These are phyloP conservation scores for Drosophila koepferae DNA, from an alignment of 2,888 invertebrate species.

Conservation along the genomic window DNA sequence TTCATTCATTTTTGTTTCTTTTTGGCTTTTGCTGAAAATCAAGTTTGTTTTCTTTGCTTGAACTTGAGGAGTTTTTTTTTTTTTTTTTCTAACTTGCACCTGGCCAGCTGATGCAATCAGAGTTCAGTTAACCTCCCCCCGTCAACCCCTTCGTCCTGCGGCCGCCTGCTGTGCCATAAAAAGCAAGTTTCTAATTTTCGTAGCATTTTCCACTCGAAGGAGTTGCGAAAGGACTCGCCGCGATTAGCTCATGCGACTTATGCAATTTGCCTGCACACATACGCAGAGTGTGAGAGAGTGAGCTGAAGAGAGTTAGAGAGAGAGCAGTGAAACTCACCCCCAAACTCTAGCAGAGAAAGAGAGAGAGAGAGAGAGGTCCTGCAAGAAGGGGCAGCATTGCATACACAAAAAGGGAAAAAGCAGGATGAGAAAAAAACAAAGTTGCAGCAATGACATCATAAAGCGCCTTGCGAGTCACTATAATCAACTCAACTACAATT, in stretches of 20 bases:
- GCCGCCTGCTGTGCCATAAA: conserved; percentile 21
- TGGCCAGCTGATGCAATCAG: conserved; percentile 53
- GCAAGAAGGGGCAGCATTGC: conserved; percentile 54
- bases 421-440: conserved; percentile 49
- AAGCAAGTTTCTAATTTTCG: conserved; percentile 50
- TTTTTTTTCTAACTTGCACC: conserved; percentile 6
- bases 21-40: not conserved
- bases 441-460: conserved; percentile 69
- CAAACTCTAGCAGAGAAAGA: conserved; percentile 2
- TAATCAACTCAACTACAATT: not conserved
- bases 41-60: conserved; percentile 3
- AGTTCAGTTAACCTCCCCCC: conserved; percentile 29
- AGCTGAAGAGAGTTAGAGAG: not conserved
- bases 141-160: not conserved
- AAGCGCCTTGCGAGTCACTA: not conserved
- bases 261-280: conserved; percentile 69
- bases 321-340: conserved; percentile 56
- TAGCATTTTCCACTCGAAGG: conserved; percentile 60
- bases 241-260: conserved; percentile 72
- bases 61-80: not conserved
- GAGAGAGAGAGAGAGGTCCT: conserved; percentile 32
- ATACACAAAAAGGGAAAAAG: conserved; percentile 68
- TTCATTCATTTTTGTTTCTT: too few species aligned
- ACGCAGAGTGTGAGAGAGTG: conserved; percentile 1
- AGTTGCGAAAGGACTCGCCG: conserved; percentile 47